Conservation (phyloP, 2,797 vertebrate genomes). For the Echeneis naucrates region DNA sequence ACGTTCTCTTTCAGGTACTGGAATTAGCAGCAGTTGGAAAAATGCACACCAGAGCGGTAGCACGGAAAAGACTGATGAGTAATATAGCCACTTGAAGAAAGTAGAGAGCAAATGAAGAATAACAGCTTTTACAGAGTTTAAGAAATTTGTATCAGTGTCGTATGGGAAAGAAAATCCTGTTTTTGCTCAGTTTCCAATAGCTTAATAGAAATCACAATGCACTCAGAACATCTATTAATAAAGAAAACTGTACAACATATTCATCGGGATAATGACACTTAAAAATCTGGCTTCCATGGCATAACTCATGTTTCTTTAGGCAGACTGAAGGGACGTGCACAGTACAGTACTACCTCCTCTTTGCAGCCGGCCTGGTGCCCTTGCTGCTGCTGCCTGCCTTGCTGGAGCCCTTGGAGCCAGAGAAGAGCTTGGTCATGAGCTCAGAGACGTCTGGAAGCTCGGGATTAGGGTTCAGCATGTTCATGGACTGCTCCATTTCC, state of each 20-base stretch:
- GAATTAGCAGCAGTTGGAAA: conserved; percentile 81
- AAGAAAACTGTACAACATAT: conserved; percentile 78
- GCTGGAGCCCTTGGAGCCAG: conserved; percentile 93
- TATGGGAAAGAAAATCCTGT: conserved; percentile 29
- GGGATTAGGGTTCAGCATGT: conserved; percentile 99
- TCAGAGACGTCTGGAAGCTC: conserved; percentile 98
- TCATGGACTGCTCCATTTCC: conserved; percentile 99
- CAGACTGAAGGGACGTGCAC: conserved; percentile 12
- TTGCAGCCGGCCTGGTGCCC: conserved; percentile 91
- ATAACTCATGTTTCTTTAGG: conserved; percentile 47
- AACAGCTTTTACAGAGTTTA: conserved; percentile 49
- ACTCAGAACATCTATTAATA: conserved; percentile 63
- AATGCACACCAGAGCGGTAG: conserved; percentile 67
- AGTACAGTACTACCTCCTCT: conserved; percentile 92
- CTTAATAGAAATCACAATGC: conserved; percentile 63
- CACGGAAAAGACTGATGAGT: conserved; percentile 54
- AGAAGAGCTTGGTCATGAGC: conserved; percentile 99
- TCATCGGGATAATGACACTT: conserved; percentile 54
- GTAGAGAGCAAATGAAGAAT: conserved; percentile 53
- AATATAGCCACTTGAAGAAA: conserved; percentile 40
- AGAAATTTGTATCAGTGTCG: conserved; percentile 69
- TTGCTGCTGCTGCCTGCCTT: conserved; percentile 93
- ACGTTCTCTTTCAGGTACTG: conserved; percentile 81
- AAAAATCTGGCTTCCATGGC: conserved; percentile 71
- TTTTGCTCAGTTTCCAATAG: conserved; percentile 53